Conservation (phyloP, 2,797 vertebrate species). For the Eptatretus atami region DNA sequence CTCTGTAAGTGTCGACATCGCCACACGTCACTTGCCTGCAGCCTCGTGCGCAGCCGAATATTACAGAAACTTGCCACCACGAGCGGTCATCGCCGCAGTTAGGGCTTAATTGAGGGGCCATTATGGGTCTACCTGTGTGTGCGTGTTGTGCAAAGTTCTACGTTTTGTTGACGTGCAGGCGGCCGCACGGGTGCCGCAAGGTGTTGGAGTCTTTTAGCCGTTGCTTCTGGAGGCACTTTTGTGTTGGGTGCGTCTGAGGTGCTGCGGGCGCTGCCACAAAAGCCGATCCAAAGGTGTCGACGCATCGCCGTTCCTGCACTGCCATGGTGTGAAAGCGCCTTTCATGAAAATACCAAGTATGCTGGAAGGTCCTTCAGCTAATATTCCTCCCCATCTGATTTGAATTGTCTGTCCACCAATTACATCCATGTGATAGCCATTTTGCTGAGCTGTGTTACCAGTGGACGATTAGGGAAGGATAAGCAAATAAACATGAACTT, state of each 20-base stretch:
- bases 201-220: conserved; percentile 61
- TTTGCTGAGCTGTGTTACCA: too few relatives aligned
- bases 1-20: conserved; percentile 53
- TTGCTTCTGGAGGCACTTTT: conserved; percentile 72
- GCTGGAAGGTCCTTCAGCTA: conserved; percentile 32
- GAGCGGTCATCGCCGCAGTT: conserved; percentile 41
- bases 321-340: conserved; percentile 87
- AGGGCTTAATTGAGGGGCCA: conserved; percentile 16
- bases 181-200: conserved; percentile 80
- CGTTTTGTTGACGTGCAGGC: conserved; percentile 18
- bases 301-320: conserved; percentile 58
- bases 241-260: conserved; percentile 67
- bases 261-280: conserved; percentile 40
- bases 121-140: too few relatives aligned
- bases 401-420: too few relatives aligned
- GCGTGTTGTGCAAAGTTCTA: background rate
- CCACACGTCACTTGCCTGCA: conserved; percentile 50
- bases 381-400: too few relatives aligned
- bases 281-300: conserved; percentile 48
- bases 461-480: too few relatives aligned
- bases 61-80: conserved; percentile 55
- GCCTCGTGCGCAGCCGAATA: conserved; percentile 72
- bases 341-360: conserved; percentile 49
- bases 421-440: too few relatives aligned
- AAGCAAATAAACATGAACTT: too few relatives aligned